These are phyloP conservation scores for Gymnodraco acuticeps DNA, from an alignment of 2,797 vertebrate species.

Conservation along the genomic window DNA sequence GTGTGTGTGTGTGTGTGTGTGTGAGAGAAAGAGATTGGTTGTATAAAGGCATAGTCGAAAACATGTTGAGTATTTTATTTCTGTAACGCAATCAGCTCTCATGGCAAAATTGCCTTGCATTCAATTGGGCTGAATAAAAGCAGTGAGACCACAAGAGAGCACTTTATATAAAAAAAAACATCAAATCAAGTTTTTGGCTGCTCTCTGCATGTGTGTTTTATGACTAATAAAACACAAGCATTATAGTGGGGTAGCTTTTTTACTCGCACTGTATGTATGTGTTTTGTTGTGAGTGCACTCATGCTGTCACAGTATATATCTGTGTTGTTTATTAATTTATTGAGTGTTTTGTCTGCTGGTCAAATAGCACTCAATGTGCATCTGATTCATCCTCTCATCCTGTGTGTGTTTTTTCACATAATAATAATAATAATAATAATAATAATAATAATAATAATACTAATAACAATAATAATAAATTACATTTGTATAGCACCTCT, in stretches of 20 bases:
- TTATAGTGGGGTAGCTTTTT: constrained; percentile 50
- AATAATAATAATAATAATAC: too few relatives aligned
- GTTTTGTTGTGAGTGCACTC: constrained; percentile 21
- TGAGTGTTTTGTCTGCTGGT: constrained; percentile 67
- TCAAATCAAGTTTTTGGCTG: constrained; percentile 70
- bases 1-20: background rate
- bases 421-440: too few relatives aligned
- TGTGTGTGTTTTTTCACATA: background rate
- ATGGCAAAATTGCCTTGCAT: constrained; percentile 36
- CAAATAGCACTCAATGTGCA: constrained; percentile 50
- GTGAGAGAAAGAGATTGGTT: background rate
- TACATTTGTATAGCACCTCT: too few relatives aligned
- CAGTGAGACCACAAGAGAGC: constrained; percentile 46
- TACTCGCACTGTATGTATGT: constrained; percentile 25
- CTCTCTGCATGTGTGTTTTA: constrained; percentile 53
- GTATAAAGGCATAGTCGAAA: constrained; percentile 9
- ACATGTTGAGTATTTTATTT: constrained; percentile 41
- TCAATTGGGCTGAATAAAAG: constrained; percentile 51
- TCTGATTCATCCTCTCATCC: background rate
- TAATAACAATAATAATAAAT: too few relatives aligned
- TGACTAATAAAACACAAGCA: constrained; percentile 68
- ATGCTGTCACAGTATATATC: constrained; percentile 45
- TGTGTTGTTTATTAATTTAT: constrained; percentile 70
- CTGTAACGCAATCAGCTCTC: constrained; percentile 30
- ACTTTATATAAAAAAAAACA: constrained; percentile 64